Conservation (phyloP, 2,797 vertebrate species). For the Pelochelys cantorii region DNA sequence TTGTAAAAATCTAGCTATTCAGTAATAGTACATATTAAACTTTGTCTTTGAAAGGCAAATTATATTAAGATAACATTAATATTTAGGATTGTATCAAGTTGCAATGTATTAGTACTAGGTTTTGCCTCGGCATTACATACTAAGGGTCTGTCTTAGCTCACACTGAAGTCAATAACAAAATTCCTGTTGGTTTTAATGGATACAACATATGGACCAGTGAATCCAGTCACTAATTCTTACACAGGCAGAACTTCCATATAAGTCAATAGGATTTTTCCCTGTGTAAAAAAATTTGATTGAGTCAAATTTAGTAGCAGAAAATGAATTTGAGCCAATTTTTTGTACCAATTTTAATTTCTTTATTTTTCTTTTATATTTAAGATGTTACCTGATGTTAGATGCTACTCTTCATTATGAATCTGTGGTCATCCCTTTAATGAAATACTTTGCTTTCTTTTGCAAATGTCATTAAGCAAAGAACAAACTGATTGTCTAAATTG, state of each 20-base stretch:
- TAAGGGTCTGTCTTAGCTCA: background rate
- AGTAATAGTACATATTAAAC: conserved; percentile 40
- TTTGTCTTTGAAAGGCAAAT: conserved; percentile 44
- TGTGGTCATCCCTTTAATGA: conserved; percentile 72
- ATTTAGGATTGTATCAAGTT: background rate
- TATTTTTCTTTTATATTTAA: conserved; percentile 52
- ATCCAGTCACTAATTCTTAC: background rate
- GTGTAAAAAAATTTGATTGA: rapidly evolving
- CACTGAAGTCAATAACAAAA: background rate
- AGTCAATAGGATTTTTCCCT: background rate
- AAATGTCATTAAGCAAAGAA: conserved; percentile 80
- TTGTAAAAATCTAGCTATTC: conserved; percentile 58
- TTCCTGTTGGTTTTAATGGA: rapidly evolving
- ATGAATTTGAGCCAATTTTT: conserved; percentile 53
- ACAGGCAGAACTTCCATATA: conserved; percentile 1
- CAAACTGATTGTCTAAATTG: conserved; percentile 81
- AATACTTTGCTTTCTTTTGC: conserved; percentile 75
- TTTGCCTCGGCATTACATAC: rapidly evolving
- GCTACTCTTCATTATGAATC: conserved; percentile 52
- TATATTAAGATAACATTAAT: conserved; percentile 33
- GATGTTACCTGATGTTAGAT: conserved; percentile 53
- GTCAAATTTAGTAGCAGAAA: background rate
- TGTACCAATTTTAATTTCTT: conserved; percentile 63
- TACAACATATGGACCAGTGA: rapidly evolving
- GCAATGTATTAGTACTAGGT: rapidly evolving